phyloP scores from a whole-genome alignment of 2,888 invertebrate genomes.

The Tiliacea citrago region DNA sequence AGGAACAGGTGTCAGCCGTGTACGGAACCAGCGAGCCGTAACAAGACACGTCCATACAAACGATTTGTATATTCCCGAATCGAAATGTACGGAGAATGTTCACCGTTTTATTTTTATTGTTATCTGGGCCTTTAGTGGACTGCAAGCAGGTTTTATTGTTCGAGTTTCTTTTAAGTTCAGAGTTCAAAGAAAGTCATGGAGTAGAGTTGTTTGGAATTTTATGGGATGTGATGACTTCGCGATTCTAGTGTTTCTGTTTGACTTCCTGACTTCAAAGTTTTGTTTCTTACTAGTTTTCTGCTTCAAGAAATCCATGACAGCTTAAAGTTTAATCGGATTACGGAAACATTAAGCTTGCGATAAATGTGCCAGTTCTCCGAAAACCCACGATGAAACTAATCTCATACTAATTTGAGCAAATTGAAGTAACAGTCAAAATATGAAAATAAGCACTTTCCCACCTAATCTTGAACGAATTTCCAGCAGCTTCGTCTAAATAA shows the following conservation, averaged over 20 bases:
- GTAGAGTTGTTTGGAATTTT: slow-evolving; percentile 33
- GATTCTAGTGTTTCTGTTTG: slow-evolving; percentile 17
- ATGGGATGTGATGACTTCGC: slow-evolving; percentile 37
- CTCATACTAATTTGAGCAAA: slow-evolving; percentile 20
- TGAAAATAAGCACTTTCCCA: slow-evolving; percentile 17
- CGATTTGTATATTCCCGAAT: slow-evolving; percentile 74
- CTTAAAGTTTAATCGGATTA: slow-evolving; percentile 2
- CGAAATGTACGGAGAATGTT: slow-evolving; percentile 68
- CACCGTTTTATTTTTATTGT: slow-evolving; percentile 74
- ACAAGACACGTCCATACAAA: slow-evolving; percentile 72
- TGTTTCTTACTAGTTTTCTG: slow-evolving; percentile 10
- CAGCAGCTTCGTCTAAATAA: slow-evolving; percentile 41
- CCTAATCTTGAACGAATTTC: slow-evolving; percentile 43
- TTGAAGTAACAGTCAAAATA: slow-evolving; percentile 13
- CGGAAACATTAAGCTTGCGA: neutral
- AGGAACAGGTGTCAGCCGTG: slow-evolving; percentile 79
- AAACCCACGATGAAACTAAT: slow-evolving; percentile 25
- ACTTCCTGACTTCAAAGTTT: slow-evolving; percentile 12
- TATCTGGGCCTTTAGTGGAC: slow-evolving; percentile 58
- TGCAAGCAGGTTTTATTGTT: slow-evolving; percentile 57
- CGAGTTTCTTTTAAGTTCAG: slow-evolving; percentile 49
- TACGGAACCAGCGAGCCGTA: slow-evolving; percentile 68
- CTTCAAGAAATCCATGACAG: slow-evolving; percentile 2
- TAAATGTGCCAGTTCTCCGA: neutral
- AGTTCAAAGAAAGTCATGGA: slow-evolving; percentile 42